phyloP scores from a whole-genome alignment of 2,888 invertebrate genomes.

The Sinotaia quadrata region DNA sequence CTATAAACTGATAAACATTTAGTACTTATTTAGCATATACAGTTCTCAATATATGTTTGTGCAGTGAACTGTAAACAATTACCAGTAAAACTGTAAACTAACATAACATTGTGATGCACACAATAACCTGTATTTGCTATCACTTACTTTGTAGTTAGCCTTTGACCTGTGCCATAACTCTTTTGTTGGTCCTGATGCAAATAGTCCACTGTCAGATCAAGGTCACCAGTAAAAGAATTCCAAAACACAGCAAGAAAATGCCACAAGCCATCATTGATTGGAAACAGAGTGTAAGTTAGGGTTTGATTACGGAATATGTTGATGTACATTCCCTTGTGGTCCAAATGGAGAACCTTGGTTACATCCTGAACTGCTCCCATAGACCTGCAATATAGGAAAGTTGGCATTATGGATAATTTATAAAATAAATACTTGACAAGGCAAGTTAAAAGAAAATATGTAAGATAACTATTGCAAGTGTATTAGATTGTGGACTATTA shows the following conservation, averaged over 20 bases:
- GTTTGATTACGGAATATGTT: neutral
- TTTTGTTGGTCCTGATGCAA: constrained; percentile 8
- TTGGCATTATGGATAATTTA: neutral
- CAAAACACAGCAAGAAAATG: constrained; percentile 28
- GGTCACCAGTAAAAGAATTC: constrained; percentile 20
- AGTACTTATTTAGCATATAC: too few relatives aligned
- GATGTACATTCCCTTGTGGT: constrained; percentile 18
- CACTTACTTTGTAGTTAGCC: constrained; percentile 17
- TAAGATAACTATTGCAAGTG: neutral
- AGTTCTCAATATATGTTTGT: too few relatives aligned
- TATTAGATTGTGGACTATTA: neutral
- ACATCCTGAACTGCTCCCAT: neutral
- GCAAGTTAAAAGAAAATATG: neutral
- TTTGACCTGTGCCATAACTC: neutral
- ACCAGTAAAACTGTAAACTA: too few relatives aligned
- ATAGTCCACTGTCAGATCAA: constrained; percentile 30
- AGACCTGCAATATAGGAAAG: constrained; percentile 14
- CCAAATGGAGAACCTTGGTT: neutral
- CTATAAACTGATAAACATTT: too few relatives aligned
- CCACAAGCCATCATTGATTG: constrained; percentile 34
- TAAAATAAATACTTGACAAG: neutral
- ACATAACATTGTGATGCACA: too few relatives aligned
- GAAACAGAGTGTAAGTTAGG: constrained; percentile 17
- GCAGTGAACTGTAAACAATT: too few relatives aligned
- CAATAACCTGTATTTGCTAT: neutral